Conservation (phyloP, 2,888 invertebrate genomes). For the Hydrotaea cyrtoneurina region DNA sequence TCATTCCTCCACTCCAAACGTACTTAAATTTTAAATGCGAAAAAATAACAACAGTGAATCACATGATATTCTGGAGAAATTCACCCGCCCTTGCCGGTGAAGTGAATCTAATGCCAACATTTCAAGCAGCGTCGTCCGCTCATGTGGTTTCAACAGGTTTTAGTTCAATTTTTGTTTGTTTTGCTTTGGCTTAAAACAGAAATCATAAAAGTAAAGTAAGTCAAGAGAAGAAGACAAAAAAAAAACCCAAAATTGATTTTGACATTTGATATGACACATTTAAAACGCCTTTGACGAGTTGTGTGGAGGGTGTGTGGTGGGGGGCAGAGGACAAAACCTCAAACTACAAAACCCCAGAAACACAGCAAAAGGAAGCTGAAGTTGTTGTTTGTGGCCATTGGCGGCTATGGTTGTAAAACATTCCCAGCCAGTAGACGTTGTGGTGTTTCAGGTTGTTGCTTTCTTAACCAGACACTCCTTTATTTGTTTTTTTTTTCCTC, state of each 20-base stretch:
- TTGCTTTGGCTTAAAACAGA: slow-evolving; percentile 29
- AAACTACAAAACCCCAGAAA: slow-evolving; percentile 4
- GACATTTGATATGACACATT: slow-evolving; percentile 55
- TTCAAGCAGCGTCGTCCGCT: background rate
- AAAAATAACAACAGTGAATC: background rate
- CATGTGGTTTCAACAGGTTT: slow-evolving; percentile 23
- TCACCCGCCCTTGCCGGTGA: background rate
- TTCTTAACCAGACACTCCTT: slow-evolving; percentile 30
- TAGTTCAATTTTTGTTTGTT: background rate
- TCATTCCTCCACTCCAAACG: background rate
- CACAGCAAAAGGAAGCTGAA: slow-evolving; percentile 31
- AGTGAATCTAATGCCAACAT: background rate
- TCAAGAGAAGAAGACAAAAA: background rate
- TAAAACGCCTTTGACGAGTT: slow-evolving; percentile 42
- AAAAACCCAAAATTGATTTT: slow-evolving; percentile 31
- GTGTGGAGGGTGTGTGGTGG: background rate
- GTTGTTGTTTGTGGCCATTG: background rate
- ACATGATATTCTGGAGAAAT: slow-evolving; percentile 17
- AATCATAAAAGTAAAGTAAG: slow-evolving; percentile 38
- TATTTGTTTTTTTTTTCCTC: slow-evolving; percentile 11
- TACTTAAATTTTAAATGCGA: background rate
- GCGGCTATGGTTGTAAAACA: background rate
- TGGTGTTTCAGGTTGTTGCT: background rate
- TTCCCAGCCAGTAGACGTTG: background rate
- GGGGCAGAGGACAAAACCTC: slow-evolving; percentile 6